Evolutionary conservation across 2,888 invertebrate genomes (phyloP), one percentile per base, ranked within the genome.

Genomic region (Galeruca laticollis): DNA sequence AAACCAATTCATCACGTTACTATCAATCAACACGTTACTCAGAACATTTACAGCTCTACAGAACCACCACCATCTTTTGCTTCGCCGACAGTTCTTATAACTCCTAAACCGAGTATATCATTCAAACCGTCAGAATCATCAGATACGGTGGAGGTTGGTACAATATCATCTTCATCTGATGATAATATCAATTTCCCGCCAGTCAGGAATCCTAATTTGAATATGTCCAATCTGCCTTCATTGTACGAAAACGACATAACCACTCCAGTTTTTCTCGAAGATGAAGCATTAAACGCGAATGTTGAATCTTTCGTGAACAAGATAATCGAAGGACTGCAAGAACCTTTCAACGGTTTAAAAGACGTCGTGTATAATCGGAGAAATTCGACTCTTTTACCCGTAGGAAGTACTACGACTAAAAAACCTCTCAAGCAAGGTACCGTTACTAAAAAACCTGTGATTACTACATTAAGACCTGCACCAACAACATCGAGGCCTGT

Each of bases 121-220:
- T 70, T 75, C n/a, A 60, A 77, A 75, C 79, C 60, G 11, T 76
- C 75, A 59, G 80, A 64, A 15, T 80, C 79, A 26, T 80, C 75
- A 56, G 78, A 81, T 51, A 77, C 78, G 13, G 68, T 75, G 0
- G 79, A 80, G 15, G 76, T 82, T 9, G 69, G 63, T 31, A 71
- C 70, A 1, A 60, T 92, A 76, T 86, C 89, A 8, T 91, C 91
- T 73, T 91, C 93, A 0, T 78, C 82, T 8, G 81, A 82, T 13
- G 91, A 93, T 78, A 92, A 94, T 72, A 91, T 91, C 40, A 94
- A 94, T 78, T 95, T 95, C 86, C 95, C 95, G 15, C 95, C 95
- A 0, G 95, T 94, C 0, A 88, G 95, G 57, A 94, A 95, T 83
- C 95, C 95, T 0, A 92, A 94, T 86, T 85, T 94, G 0, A 94